These are phyloP conservation scores for Montifringilla adamsi DNA, from an alignment of 2,113 vertebrate genomes.

Conservation along the genomic window DNA sequence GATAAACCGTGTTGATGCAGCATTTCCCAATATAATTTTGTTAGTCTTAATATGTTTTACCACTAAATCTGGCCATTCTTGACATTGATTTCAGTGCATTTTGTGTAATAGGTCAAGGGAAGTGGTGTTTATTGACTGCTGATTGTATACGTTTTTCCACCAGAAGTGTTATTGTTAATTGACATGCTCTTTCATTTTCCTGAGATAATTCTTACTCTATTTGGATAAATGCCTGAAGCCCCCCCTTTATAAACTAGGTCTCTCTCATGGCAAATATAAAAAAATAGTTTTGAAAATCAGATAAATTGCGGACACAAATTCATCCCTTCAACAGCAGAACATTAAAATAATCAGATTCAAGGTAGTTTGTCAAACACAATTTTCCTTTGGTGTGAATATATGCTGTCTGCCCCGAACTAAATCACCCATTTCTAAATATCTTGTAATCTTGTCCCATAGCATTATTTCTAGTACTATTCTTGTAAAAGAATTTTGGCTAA, in stretches of 20 bases:
- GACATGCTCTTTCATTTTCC: slow-evolving; percentile 46
- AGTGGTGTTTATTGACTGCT: slow-evolving; percentile 58
- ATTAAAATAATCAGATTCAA: slow-evolving; percentile 26
- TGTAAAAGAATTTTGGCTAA: neutral
- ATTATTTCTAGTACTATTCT: slow-evolving; percentile 24
- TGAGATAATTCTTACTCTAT: slow-evolving; percentile 39
- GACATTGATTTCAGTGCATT: slow-evolving; percentile 57
- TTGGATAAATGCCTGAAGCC: neutral
- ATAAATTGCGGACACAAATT: neutral
- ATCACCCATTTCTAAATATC: slow-evolving; percentile 34
- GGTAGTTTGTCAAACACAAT: slow-evolving; percentile 19
- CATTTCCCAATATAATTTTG: neutral
- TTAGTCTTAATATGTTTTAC: slow-evolving; percentile 9
- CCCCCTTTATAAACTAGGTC: neutral
- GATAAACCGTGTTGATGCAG: neutral
- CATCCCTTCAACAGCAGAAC: neutral
- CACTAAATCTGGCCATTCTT: slow-evolving; percentile 34
- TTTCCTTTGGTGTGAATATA: slow-evolving; percentile 6
- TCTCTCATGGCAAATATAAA: neutral
- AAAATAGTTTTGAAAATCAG: slow-evolving; percentile 36
- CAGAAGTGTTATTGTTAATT: slow-evolving; percentile 49
- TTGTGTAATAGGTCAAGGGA: slow-evolving; percentile 49
- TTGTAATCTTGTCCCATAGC: slow-evolving; percentile 22
- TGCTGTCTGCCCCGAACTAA: neutral
- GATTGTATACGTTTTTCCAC: slow-evolving; percentile 59